Conservation (phyloP, 2,113 vertebrate genomes). For the Trachemys scripta region DNA sequence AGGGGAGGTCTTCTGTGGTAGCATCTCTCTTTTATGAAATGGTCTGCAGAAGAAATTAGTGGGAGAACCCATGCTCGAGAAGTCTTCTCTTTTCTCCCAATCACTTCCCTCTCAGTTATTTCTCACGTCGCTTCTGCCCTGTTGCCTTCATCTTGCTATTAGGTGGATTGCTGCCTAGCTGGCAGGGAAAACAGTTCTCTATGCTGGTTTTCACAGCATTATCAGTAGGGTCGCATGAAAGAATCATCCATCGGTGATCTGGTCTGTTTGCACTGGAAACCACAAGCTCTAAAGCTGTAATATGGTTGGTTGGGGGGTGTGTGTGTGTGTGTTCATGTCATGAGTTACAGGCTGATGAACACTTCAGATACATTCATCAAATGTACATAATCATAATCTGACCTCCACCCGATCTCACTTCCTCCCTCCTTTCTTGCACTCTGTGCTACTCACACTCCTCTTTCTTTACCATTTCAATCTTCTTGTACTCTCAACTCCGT, state of each 20-base stretch:
- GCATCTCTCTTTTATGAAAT: not conserved
- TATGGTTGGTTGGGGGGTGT: too few relatives aligned
- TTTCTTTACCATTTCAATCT: not conserved
- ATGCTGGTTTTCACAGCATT: not conserved
- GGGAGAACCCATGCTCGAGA: not conserved
- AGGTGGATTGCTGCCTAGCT: not conserved
- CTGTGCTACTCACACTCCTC: fast-evolving
- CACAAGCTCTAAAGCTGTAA: not conserved
- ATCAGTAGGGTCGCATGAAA: not conserved
- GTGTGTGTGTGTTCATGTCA: not conserved
- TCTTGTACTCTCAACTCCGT: not conserved
- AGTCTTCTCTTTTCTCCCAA: not conserved
- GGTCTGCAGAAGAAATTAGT: not conserved
- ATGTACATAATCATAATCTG: not conserved
- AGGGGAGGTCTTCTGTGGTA: not conserved
- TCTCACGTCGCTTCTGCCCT: not conserved
- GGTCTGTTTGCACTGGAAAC: not conserved
- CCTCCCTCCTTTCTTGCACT: not conserved
- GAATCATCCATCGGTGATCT: not conserved
- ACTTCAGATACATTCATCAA: not conserved
- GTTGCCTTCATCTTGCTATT: not conserved
- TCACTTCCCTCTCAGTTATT: not conserved
- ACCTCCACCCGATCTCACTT: not conserved
- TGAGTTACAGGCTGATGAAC: not conserved
- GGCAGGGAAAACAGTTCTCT: not conserved